Base-by-base conservation (phyloP, 2,888 invertebrate genomes). In the Eilema depressum region DNA sequence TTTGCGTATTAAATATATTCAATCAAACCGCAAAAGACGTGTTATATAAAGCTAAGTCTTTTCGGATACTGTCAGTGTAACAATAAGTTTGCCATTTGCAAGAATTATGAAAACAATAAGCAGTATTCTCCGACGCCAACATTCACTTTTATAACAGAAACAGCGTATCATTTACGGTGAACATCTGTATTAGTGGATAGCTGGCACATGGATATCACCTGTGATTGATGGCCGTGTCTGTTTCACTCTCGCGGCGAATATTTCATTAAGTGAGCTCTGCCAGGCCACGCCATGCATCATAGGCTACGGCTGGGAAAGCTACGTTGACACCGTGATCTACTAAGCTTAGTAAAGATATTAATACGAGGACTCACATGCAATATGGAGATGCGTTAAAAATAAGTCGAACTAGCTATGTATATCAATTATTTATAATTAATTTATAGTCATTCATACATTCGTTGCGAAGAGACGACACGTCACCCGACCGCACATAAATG, bases 191-290 rank as follows among this genome's bases (percentile, higher is more conserved):
- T 79, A 83, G 82, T 79, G 83, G 83, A 81, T 85, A 86, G 88
- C 85, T 84, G 86, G 83, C 83, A 81, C 83, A 83, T 83, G 85
- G 86, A 87, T 84, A 89, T 88, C 89, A 91, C 89, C 90, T 91
- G 90, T 93, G 92, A 94, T 93, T 91, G 93, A 95, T 93, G 86
- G 82, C 84, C 84, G 86, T 88, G 93, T 91, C 92, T 86, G 88
- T 89, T 92, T 89, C 91, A 91, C 88, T 90, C 88, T 88, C 87
- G 88, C 89, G 84, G 84, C 89, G 90, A 91, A 94, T 94, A 94
- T 94, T 94, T 95, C 93, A 94, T 93, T 94, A 93, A 90, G 88
- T 88, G 89, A 89, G 90, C 90, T 89, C 86, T 85, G 89, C 86
- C 87, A 87, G 87, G 89, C 91, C 88, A 80, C 83, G 89, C 92